Conservation (phyloP, 2,113 vertebrate genomes). For the Polypterus senegalus region DNA sequence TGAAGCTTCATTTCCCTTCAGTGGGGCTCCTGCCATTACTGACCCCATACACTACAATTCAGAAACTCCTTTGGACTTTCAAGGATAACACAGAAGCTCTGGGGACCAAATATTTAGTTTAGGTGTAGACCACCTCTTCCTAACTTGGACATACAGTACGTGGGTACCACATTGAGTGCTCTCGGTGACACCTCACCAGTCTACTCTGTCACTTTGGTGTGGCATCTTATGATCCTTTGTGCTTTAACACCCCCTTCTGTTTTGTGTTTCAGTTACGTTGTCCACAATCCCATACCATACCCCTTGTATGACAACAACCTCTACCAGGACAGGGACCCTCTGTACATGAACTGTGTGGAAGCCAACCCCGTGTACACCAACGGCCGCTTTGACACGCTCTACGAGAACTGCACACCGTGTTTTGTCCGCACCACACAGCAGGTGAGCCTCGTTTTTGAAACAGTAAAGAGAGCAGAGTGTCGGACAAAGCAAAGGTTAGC, state of each 20-base stretch:
- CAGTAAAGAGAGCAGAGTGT: not conserved
- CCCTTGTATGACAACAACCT: slow-evolving; percentile 24
- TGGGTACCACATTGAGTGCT: too few relatives aligned
- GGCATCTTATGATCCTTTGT: slow-evolving; percentile 6
- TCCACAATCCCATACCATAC: slow-evolving; percentile 18
- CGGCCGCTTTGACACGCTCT: slow-evolving; percentile 57
- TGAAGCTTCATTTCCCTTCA: too few relatives aligned
- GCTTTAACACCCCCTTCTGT: slow-evolving; percentile 20
- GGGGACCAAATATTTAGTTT: too few relatives aligned
- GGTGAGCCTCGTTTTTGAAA: slow-evolving; percentile 24
- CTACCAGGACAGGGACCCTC: slow-evolving; percentile 41
- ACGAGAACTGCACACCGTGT: slow-evolving; percentile 54
- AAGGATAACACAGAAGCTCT: too few relatives aligned
- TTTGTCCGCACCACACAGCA: slow-evolving; percentile 45
- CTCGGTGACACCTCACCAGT: too few relatives aligned
- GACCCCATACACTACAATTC: too few relatives aligned
- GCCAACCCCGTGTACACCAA: slow-evolving; percentile 55
- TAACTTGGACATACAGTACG: too few relatives aligned
- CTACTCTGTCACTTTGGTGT: too few relatives aligned
- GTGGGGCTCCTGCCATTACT: too few relatives aligned
- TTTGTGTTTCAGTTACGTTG: slow-evolving; percentile 17
- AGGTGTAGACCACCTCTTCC: too few relatives aligned
- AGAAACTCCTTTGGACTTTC: too few relatives aligned
- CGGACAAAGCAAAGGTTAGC: too few relatives aligned
- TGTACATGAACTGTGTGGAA: slow-evolving; percentile 57